Percentiles rank a stretch among this genome's conserved stretches.
These are phyloP conservation scores for Lottia gigantea DNA, from an alignment of 2,888 invertebrate genomes.

Conservation along the genomic window DNA sequence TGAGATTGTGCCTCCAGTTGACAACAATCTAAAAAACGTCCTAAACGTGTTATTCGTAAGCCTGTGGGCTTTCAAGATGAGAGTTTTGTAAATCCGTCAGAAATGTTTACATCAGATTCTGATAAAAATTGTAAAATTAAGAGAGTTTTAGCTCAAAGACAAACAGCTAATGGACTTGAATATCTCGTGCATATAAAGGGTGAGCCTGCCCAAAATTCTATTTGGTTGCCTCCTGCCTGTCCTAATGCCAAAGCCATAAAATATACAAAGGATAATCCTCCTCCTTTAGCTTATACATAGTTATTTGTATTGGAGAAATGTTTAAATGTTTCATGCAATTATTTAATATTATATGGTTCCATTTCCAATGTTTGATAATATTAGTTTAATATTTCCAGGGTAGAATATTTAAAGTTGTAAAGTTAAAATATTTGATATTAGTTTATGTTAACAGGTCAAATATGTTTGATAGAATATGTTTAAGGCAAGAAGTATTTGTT, in stretches of 20 bases:
- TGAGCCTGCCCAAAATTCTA: not conserved
- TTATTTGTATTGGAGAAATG: too few relatives aligned
- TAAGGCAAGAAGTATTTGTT: too few relatives aligned
- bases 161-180: not conserved
- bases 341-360: too few relatives aligned
- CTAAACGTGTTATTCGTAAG: not conserved
- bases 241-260: not conserved
- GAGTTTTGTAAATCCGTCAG: not conserved
- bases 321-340: too few relatives aligned
- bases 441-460: too few relatives aligned
- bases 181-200: not conserved
- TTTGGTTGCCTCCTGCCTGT: not conserved
- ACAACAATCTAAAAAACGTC: not conserved
- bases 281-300: not conserved
- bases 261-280: not conserved
- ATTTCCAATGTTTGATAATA: too few relatives aligned
- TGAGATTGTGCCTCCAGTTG: not conserved
- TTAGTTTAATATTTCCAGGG: too few relatives aligned
- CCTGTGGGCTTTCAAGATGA: not conserved
- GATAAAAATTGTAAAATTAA: not conserved
- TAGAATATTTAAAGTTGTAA: too few relatives aligned
- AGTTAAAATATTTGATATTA: too few relatives aligned
- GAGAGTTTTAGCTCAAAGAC: constrained; percentile 2
- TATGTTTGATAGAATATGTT: too few relatives aligned
- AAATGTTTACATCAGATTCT: not conserved